A percentile compares a stretch with the other conserved stretches of the same genome.
These are phyloP conservation scores for Artibeus lituratus DNA, from an alignment of 2,797 vertebrate species.

Conservation along the genomic window DNA sequence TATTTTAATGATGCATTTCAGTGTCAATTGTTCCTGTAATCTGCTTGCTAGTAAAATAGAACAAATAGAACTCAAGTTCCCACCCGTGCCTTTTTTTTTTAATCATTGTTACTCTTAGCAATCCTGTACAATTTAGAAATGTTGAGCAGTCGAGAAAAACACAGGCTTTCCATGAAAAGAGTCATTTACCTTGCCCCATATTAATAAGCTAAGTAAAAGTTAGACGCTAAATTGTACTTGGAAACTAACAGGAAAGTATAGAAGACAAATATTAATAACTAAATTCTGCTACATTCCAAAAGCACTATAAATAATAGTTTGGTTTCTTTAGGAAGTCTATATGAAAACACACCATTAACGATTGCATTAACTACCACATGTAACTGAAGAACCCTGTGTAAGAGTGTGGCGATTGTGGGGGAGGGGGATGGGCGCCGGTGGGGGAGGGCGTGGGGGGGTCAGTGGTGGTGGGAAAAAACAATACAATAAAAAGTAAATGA, in stretches of 20 bases:
- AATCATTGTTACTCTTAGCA: slow-evolving; percentile 14
- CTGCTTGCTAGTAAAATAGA: slow-evolving; percentile 38
- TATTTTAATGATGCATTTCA: slow-evolving; percentile 3
- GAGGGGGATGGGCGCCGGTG: no score
- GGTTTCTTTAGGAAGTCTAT: not conserved
- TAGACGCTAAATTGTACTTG: slow-evolving; percentile 40
- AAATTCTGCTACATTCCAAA: not conserved
- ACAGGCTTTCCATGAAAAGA: slow-evolving; percentile 5
- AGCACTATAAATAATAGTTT: not conserved
- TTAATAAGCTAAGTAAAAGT: slow-evolving; percentile 24
- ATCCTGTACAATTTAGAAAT: slow-evolving; percentile 46
- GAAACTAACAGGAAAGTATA: not conserved
- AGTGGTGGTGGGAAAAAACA: not conserved
- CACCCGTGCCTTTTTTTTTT: not conserved
- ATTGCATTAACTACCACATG: not conserved
- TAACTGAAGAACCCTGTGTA: not conserved
- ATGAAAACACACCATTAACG: not conserved
- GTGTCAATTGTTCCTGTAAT: slow-evolving; percentile 31
- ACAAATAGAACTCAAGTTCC: slow-evolving; percentile 26
- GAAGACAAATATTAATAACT: not conserved
- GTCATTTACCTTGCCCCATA: not conserved
- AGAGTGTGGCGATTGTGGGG: not conserved
- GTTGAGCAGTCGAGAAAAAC: slow-evolving; percentile 18
- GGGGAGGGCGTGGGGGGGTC: not conserved
- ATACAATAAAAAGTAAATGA: not conserved